Evolutionary conservation across 1,140 invertebrate genomes (phyloP), one percentile per base, ranked within the genome.

Genomic region (Zophobas atratus): DNA sequence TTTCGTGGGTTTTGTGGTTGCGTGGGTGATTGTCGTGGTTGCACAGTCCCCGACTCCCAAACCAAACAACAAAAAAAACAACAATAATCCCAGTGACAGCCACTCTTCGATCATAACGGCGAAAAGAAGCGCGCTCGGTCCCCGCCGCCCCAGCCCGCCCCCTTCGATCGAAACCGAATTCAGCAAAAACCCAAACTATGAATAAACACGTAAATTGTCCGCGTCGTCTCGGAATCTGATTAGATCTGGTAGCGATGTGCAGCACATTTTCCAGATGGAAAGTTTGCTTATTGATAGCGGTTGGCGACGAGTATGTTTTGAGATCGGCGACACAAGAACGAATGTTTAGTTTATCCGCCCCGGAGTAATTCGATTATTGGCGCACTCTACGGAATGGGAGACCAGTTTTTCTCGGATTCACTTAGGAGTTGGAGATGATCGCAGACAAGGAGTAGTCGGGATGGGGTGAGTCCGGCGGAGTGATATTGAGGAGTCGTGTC

Each of bases 291-390:
- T 80, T 77, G 79, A 80, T 80, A 80, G 72, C 75, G 79, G 76
- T 80, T 80, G 78, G 76, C 41, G 79, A 77, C 76, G 70, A 72
- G 76, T 72, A 80, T 80, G 76, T 80, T 78, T 80, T 77, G 56
- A 76, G 76, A 80, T 80, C 79, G 72, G 72, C 76, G 79, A 80
- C 79, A 80, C 76, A 63, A 75, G 57, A 81, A 81, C 77, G 79
- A 79, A 81, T 78, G 77, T 81, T 81, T 78, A 81, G 75, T 81
- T 81, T 81, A 78, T 81, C 77, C 75, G 74, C 77, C 75, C 75
- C 73, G 71, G 76, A 75, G 79, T 80, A 78, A 80, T 80, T 80
- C 79, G 76, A 80, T 80, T 80, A 80, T 80, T 80, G 78, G 78
- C 76, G 79, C 76, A 77, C 76, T 80, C 75, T 77, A 63, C 76